phyloP scores from a whole-genome alignment of 2,113 vertebrate genomes.

The Picathartes gymnocephalus region DNA sequence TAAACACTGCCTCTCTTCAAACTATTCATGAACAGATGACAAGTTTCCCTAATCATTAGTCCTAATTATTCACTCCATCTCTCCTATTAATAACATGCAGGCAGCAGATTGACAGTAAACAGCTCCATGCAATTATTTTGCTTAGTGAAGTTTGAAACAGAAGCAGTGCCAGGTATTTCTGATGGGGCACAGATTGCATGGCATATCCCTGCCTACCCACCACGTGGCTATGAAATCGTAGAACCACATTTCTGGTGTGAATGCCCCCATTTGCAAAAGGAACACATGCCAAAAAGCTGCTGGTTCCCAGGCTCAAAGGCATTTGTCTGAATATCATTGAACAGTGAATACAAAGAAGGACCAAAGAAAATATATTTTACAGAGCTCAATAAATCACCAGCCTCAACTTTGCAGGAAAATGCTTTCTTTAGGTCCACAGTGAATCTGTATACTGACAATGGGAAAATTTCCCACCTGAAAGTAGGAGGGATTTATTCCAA shows the following conservation, averaged over 20 bases:
- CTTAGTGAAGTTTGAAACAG: neutral
- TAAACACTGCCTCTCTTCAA: neutral
- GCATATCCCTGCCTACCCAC: neutral
- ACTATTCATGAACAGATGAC: conserved; percentile 21
- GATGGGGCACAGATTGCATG: neutral
- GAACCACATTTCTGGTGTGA: neutral
- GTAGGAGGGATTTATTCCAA: neutral
- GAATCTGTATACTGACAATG: neutral
- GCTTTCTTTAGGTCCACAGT: neutral
- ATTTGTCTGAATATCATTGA: conserved; percentile 35
- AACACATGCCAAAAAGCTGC: conserved; percentile 19
- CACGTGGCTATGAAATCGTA: neutral
- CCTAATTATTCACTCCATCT: conserved; percentile 50
- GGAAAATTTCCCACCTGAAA: neutral
- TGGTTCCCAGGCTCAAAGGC: conserved; percentile 46
- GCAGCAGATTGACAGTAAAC: conserved; percentile 35
- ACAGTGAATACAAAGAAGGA: conserved; percentile 24
- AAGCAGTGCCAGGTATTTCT: conserved; percentile 28
- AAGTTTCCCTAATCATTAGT: conserved; percentile 47
- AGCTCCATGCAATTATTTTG: conserved; percentile 26
- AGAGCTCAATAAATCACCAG: neutral
- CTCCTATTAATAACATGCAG: conserved; percentile 42
- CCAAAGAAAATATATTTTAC: neutral
- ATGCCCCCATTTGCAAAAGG: neutral
- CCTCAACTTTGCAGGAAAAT: neutral